phyloP scores from a whole-genome alignment of 2,888 invertebrate species.

The Melanargia galathea region DNA sequence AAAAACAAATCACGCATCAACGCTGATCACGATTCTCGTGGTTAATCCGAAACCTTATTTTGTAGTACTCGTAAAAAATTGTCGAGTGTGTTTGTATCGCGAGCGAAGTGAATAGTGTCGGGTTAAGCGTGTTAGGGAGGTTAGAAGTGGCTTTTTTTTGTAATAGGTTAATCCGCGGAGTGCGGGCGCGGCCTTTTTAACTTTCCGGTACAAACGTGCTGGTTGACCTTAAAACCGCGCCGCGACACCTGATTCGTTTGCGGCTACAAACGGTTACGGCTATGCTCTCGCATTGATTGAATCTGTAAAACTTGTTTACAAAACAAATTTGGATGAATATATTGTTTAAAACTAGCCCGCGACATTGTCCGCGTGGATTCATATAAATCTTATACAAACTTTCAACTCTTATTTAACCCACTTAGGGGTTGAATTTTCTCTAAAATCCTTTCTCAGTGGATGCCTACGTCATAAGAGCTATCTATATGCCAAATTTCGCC shows the following conservation, averaged over 20 bases:
- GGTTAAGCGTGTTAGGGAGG: slow-evolving; percentile 48
- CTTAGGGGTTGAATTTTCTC: too few species aligned
- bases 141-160: slow-evolving; percentile 56
- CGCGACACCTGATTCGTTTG: slow-evolving; percentile 42
- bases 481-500: too few species aligned
- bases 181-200: slow-evolving; percentile 70
- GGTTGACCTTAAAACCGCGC: slow-evolving; percentile 68
- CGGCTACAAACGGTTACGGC: slow-evolving; percentile 28
- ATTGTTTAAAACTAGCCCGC: slow-evolving; percentile 2
- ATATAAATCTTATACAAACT: too few species aligned
- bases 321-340: slow-evolving; percentile 17
- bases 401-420: too few species aligned
- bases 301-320: slow-evolving; percentile 33
- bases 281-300: slow-evolving; percentile 27
- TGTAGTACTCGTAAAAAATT: background rate
- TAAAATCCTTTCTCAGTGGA: too few species aligned
- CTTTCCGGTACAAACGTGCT: slow-evolving; percentile 63
- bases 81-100: slow-evolving; percentile 52
- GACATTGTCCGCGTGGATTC: too few species aligned
- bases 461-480: too few species aligned
- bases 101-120: slow-evolving; percentile 54
- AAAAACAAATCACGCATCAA: slow-evolving; percentile 60
- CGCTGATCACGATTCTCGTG: slow-evolving; percentile 63
- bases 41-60: slow-evolving; percentile 51
- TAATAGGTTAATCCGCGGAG: slow-evolving; percentile 62